Percentiles rank a stretch among this genome's conserved stretches.
phyloP scores from a whole-genome alignment of 2,888 invertebrate genomes.

The Tetragonisca angustula region DNA sequence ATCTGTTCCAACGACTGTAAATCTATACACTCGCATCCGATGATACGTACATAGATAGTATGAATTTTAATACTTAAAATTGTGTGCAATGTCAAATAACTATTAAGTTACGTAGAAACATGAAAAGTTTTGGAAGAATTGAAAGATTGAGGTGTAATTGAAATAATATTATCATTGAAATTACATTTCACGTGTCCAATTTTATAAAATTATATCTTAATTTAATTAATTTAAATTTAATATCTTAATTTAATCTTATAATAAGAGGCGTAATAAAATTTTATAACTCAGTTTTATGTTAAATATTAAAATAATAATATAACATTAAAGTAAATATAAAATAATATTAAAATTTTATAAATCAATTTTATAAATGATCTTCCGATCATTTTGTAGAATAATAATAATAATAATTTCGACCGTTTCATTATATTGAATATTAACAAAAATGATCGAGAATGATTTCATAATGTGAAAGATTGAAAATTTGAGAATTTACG shows the following conservation, averaged over 20 bases:
- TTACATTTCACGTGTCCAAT: too few relatives aligned
- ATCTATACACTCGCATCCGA: neutral
- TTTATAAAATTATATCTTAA: too few relatives aligned
- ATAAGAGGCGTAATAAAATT: too few relatives aligned
- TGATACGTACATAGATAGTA: neutral
- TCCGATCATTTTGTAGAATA: neutral
- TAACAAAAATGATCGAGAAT: too few relatives aligned
- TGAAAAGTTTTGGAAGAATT: neutral
- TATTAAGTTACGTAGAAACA: too few relatives aligned
- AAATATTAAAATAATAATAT: too few relatives aligned
- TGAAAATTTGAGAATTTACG: neutral
- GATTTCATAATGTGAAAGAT: too few relatives aligned
- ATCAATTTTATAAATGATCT: neutral
- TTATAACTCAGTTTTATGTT: too few relatives aligned
- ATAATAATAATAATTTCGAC: neutral
- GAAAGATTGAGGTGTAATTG: too few relatives aligned
- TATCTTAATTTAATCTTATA: too few relatives aligned
- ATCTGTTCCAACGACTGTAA: constrained; percentile 2
- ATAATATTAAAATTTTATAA: neutral
- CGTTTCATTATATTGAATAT: neutral
- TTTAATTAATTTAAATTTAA: too few relatives aligned
- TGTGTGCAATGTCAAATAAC: neutral
- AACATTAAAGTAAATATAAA: too few relatives aligned
- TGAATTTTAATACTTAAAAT: neutral
- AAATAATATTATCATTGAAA: neutral